A percentile compares a stretch with the other conserved stretches of the same genome.
phyloP scores from a whole-genome alignment of 2,797 vertebrate species.

The Jordanella pulchra region DNA sequence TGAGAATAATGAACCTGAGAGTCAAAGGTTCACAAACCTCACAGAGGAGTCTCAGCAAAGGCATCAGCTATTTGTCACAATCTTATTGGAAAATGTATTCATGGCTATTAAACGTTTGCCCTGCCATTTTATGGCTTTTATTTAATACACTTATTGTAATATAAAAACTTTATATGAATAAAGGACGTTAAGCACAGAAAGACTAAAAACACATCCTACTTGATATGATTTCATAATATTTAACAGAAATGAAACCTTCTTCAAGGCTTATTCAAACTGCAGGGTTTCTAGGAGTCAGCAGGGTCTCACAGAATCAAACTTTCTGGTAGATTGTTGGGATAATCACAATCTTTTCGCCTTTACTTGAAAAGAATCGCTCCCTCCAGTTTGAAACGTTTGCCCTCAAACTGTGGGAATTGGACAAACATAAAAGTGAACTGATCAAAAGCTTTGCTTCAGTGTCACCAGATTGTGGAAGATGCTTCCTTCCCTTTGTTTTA shows the following conservation, averaged over 20 bases:
- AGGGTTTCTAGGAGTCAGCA: not conserved
- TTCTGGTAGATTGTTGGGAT: not conserved
- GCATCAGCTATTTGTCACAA: not conserved
- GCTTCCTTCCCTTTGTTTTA: slow-evolving; percentile 13
- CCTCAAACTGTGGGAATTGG: not conserved
- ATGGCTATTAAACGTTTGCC: too few species aligned
- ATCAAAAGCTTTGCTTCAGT: slow-evolving; percentile 4
- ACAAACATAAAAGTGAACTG: not conserved
- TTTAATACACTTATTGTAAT: not conserved
- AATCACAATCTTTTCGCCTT: not conserved
- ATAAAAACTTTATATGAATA: not conserved
- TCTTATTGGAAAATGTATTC: too few species aligned
- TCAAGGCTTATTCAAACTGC: not conserved
- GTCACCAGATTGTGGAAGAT: slow-evolving; percentile 16
- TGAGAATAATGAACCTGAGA: not conserved
- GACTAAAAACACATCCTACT: not conserved
- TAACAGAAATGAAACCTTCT: not conserved
- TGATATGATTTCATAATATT: too few species aligned
- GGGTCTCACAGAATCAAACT: too few species aligned
- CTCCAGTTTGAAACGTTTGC: not conserved
- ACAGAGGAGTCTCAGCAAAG: not conserved
- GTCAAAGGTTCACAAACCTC: not conserved
- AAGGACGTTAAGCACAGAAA: not conserved
- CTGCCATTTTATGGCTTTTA: not conserved
- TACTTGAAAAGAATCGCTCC: not conserved